These are phyloP conservation scores for Passerina amoena DNA, from an alignment of 2,113 vertebrate genomes.

Conservation along the genomic window DNA sequence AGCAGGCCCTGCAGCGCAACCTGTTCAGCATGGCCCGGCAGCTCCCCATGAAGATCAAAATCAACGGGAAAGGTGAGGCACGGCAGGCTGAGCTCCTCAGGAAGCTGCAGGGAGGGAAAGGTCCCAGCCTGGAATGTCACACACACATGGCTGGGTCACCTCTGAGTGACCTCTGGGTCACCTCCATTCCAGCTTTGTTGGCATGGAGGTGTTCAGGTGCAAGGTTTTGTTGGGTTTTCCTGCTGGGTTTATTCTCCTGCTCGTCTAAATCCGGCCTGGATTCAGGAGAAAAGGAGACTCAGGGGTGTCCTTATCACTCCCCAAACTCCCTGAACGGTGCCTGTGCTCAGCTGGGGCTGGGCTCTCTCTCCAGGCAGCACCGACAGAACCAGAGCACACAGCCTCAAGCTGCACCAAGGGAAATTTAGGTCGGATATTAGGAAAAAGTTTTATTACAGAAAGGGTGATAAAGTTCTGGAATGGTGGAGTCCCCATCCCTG, in stretches of 20 bases:
- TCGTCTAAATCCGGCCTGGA: not conserved
- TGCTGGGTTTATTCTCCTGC: accelerated
- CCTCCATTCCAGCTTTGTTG: too few relatives aligned
- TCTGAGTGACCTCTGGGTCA: too few relatives aligned
- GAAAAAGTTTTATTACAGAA: not conserved
- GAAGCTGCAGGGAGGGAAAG: too few relatives aligned
- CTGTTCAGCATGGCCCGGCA: conserved; percentile 89
- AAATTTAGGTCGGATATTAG: not conserved
- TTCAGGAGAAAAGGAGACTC: not conserved
- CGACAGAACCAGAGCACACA: not conserved
- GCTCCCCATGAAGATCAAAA: conserved; percentile 88
- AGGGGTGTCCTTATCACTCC: not conserved
- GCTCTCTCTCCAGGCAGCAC: not conserved
- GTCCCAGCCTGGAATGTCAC: accelerated
- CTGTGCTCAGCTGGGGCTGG: not conserved
- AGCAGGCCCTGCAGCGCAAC: conserved; percentile 94
- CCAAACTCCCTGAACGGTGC: not conserved
- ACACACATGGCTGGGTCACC: not conserved
- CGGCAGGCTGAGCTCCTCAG: not conserved
- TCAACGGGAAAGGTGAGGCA: conserved; percentile 83
- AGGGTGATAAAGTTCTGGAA: not conserved
- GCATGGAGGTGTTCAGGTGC: accelerated
- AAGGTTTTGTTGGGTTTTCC: not conserved
- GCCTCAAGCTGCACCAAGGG: not conserved
- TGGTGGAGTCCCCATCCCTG: not conserved